Evolutionary conservation across 2,888 invertebrate genomes (phyloP).

Genomic region (Diogma glabrata): DNA sequence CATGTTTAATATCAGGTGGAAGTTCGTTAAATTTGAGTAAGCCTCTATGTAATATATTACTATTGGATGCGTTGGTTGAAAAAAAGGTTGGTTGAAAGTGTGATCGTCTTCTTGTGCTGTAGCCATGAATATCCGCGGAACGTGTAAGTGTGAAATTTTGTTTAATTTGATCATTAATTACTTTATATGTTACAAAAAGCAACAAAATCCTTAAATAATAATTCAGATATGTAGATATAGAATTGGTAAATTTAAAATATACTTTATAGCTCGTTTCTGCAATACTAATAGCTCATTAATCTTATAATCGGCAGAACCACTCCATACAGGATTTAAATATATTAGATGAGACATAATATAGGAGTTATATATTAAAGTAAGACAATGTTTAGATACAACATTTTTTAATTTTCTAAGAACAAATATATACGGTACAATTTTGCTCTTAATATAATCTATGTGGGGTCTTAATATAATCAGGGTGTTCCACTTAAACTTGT

Average conservation of each 20-base stretch:
- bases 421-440: background rate
- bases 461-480: too few relatives aligned
- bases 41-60: background rate
- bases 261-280: background rate
- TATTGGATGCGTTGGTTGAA: background rate
- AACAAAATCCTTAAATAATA: too few relatives aligned
- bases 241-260: background rate
- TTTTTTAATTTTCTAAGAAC: background rate
- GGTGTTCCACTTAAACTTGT: background rate
- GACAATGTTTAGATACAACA: background rate
- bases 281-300: background rate
- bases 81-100: background rate
- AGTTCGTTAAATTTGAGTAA: background rate
- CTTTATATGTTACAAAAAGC: background rate
- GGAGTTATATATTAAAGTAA: background rate
- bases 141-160: background rate
- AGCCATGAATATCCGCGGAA: background rate
- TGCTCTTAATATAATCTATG: background rate
- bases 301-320: background rate
- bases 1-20: background rate
- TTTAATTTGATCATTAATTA: background rate
- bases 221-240: background rate
- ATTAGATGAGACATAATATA: background rate
- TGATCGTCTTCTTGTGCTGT: background rate
- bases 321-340: background rate